phyloP scores from a whole-genome alignment of 2,888 invertebrate genomes.

The Hirtodrosophila histrioides region DNA sequence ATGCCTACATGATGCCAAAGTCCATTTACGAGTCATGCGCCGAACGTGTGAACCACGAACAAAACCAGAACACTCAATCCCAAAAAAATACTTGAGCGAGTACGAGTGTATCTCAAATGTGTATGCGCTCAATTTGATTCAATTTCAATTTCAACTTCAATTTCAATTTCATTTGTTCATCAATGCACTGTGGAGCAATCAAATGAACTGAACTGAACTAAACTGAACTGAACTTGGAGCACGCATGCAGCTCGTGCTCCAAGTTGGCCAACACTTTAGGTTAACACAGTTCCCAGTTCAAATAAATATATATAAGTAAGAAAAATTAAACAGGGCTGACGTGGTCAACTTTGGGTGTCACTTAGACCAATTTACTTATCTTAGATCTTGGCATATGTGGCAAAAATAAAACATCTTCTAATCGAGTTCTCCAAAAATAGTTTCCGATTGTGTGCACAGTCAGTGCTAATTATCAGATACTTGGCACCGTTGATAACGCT shows the following conservation, averaged over 20 bases:
- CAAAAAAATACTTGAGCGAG: conserved; percentile 13
- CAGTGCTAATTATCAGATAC: conserved; percentile 20
- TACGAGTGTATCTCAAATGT: conserved; percentile 23
- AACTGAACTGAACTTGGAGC: conserved; percentile 19
- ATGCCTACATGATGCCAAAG: conserved; percentile 53
- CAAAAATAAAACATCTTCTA: conserved; percentile 19
- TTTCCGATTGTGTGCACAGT: not conserved
- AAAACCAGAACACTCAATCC: conserved; percentile 13
- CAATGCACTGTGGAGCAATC: conserved; percentile 56
- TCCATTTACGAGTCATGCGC: conserved; percentile 76
- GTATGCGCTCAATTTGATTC: conserved; percentile 49
- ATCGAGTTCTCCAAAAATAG: conserved; percentile 15
- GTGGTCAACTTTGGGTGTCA: conserved; percentile 2
- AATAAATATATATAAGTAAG: no score
- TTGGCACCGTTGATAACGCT: conserved; percentile 6
- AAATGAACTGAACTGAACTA: conserved; percentile 7
- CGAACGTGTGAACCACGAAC: conserved; percentile 58
- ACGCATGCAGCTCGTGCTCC: conserved; percentile 63
- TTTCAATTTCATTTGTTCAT: conserved; percentile 43
- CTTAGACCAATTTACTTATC: not conserved
- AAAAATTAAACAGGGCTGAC: not conserved
- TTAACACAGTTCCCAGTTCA: not conserved
- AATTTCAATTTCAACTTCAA: conserved; percentile 43
- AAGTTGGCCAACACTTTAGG: conserved; percentile 1
- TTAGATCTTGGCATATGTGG: not conserved